Percentiles rank a stretch among this genome's conserved stretches.
Evolutionary conservation across 2,113 vertebrate species (phyloP).

Genomic region (Engraulis encrasicolus): DNA sequence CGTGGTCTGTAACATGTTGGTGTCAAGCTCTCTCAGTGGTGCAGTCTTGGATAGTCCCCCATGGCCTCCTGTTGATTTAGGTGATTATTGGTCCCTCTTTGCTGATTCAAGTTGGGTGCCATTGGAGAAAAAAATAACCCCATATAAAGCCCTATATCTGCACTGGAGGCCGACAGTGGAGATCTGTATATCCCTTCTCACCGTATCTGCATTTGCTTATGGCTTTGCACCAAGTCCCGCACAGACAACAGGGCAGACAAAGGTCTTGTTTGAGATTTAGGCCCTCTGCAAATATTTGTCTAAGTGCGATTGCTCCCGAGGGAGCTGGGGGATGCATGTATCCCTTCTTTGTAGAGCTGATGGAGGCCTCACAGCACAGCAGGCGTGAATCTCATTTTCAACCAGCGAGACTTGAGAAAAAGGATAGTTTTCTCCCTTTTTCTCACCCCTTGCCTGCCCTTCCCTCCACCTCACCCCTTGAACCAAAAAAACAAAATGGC

Average conservation of each 20-base stretch:
- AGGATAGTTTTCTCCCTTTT: constrained; percentile 48
- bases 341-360: constrained; percentile 48
- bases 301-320: constrained; percentile 62
- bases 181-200: constrained; percentile 49
- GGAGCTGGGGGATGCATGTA: constrained; percentile 56
- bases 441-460: too few relatives aligned
- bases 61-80: not conserved
- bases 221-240: constrained; percentile 53
- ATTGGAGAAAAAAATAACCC: not conserved
- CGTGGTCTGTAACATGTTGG: not conserved
- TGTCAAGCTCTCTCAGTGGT: not conserved
- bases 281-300: constrained; percentile 69
- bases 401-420: constrained; percentile 12
- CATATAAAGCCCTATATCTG: constrained; percentile 35
- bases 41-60: not conserved
- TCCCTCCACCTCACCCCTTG: too few relatives aligned
- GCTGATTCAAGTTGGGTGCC: not conserved
- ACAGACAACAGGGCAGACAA: constrained; percentile 48
- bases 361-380: constrained; percentile 51
- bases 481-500: constrained; percentile 46
- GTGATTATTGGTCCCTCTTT: not conserved
- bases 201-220: constrained; percentile 45
- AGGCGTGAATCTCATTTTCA: constrained; percentile 40
- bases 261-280: constrained; percentile 63
- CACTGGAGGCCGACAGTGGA: constrained; percentile 45